These are phyloP conservation scores for Prunella fulvescens DNA, from an alignment of 2,113 vertebrate genomes.

Conservation along the genomic window DNA sequence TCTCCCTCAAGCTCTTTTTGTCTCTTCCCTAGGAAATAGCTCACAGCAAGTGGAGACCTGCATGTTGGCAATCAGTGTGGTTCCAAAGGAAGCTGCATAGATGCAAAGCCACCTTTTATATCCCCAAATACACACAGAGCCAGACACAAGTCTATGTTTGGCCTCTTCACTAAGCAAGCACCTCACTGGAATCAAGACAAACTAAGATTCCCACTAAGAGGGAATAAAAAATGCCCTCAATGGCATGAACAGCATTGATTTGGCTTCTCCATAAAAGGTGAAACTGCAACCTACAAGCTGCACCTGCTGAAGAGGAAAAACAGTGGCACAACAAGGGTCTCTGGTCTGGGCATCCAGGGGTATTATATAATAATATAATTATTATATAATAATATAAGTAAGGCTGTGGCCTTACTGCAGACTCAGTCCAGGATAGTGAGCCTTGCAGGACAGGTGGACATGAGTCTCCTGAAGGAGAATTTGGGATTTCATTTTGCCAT, in stretches of 20 bases:
- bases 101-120: background rate
- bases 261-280: background rate
- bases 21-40: background rate
- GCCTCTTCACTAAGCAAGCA: background rate
- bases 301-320: background rate
- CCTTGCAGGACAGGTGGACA: background rate
- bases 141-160: background rate
- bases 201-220: background rate
- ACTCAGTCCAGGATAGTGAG: background rate
- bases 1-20: background rate
- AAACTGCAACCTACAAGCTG: background rate
- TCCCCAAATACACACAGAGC: background rate
- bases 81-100: background rate
- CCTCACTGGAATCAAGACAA: background rate
- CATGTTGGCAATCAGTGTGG: rapidly evolving
- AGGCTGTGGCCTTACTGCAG: background rate
- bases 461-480: background rate
- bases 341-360: background rate
- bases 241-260: background rate
- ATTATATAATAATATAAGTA: too few species aligned
- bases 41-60: background rate
- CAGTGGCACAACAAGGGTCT: background rate
- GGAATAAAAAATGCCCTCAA: background rate
- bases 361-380: too few species aligned
- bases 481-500: background rate